Conservation (phyloP, 2,113 vertebrate genomes). For the Tamias sibiricus region DNA sequence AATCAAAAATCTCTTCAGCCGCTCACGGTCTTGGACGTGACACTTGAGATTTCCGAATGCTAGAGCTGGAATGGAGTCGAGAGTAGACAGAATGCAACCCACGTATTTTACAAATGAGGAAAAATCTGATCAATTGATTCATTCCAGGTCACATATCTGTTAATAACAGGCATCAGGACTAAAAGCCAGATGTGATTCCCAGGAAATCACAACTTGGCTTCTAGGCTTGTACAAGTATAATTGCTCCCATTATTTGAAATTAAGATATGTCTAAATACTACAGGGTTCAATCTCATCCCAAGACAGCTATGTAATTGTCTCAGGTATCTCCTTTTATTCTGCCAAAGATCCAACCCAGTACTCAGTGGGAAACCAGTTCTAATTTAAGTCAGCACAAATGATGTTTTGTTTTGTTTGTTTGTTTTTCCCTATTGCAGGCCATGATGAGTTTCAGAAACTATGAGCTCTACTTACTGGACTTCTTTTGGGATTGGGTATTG, state of each 20-base stretch:
- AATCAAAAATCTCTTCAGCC: background rate
- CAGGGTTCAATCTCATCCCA: constrained; percentile 26
- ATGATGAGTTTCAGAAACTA: constrained; percentile 78
- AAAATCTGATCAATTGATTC: constrained; percentile 30
- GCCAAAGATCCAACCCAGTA: constrained; percentile 44
- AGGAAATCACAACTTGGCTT: constrained; percentile 6
- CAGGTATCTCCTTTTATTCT: constrained; percentile 64
- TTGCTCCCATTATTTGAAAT: constrained; percentile 60
- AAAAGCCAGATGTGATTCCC: background rate
- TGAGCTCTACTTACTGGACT: constrained; percentile 73
- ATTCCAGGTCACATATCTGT: background rate
- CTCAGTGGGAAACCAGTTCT: constrained; percentile 63
- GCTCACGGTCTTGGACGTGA: background rate
- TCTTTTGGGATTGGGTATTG: constrained; percentile 74
- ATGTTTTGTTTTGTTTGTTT: background rate
- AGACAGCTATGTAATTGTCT: constrained; percentile 53
- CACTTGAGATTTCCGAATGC: background rate
- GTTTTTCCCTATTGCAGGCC: background rate
- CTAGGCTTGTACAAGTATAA: background rate
- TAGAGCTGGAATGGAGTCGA: background rate
- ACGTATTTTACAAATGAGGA: constrained; percentile 12
- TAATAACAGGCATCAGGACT: background rate
- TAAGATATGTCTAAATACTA: constrained; percentile 35
- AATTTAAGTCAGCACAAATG: constrained; percentile 70
- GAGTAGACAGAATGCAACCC: background rate